Conservation (phyloP, 2,888 invertebrate species). For the Parascotia fuliginaria region DNA sequence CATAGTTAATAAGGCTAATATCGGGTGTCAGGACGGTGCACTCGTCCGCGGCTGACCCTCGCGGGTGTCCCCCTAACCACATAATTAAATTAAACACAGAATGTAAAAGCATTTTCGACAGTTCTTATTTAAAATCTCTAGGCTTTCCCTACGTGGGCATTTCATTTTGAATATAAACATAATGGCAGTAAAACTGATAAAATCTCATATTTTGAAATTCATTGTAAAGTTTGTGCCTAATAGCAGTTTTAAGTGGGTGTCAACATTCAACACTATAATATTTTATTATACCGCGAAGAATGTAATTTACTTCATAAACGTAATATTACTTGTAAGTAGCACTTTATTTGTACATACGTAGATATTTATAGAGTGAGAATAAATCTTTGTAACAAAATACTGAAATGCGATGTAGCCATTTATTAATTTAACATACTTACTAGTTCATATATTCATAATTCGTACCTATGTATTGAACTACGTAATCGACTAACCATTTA, state of each 20-base stretch:
- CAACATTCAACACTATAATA: constrained; percentile 8
- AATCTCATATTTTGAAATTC: constrained; percentile 12
- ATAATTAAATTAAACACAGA: constrained; percentile 59
- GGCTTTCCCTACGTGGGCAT: constrained; percentile 1
- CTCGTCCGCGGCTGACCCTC: constrained; percentile 36
- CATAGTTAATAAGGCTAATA: constrained; percentile 76
- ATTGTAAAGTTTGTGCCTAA: constrained; percentile 15
- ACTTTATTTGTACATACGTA: not conserved
- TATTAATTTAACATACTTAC: constrained; percentile 25
- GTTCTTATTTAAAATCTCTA: constrained; percentile 8
- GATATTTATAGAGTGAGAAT: constrained; percentile 6
- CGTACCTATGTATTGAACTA: constrained; percentile 22
- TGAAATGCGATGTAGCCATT: constrained; percentile 21
- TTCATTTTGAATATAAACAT: constrained; percentile 5
- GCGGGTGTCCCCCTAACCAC: constrained; percentile 40
- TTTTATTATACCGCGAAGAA: constrained; percentile 10
- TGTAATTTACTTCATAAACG: constrained; percentile 13
- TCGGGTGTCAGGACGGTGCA: constrained; percentile 58
- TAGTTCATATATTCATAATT: constrained; percentile 29
- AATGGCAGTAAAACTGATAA: constrained; percentile 11
- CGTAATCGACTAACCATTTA: constrained; percentile 23
- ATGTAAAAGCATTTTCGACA: constrained; percentile 38
- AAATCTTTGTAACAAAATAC: constrained; percentile 28
- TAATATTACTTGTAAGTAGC: no score
- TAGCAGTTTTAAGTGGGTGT: constrained; percentile 20